These are phyloP conservation scores for Pteruthius melanotis DNA, from an alignment of 2,113 vertebrate species.

Conservation along the genomic window DNA sequence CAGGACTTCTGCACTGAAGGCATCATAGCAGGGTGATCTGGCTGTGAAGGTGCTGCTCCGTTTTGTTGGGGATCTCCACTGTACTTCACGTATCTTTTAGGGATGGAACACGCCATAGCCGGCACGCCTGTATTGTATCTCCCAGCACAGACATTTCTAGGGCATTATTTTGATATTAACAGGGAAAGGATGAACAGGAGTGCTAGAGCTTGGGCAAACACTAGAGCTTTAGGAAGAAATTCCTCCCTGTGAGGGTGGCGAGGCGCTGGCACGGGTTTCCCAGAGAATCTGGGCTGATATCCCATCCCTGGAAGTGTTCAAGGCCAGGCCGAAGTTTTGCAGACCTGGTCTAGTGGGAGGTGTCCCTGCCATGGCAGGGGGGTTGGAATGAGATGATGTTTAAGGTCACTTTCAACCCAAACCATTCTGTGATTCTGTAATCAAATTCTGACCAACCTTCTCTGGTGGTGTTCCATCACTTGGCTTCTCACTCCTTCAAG, in stretches of 20 bases:
- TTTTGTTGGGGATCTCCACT: neutral
- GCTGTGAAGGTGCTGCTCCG: neutral
- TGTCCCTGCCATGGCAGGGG: neutral
- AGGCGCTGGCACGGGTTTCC: neutral
- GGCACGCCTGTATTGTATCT: neutral
- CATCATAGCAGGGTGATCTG: neutral
- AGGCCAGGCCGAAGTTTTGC: neutral
- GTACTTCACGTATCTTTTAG: rapidly evolving
- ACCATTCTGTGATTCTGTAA: neutral
- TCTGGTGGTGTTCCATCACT: neutral
- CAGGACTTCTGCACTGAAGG: neutral
- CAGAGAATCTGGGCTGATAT: neutral
- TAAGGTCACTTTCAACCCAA: neutral
- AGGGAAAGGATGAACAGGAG: neutral
- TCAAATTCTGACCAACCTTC: neutral
- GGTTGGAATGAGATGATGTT: neutral
- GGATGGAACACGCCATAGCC: neutral
- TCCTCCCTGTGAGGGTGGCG: neutral
- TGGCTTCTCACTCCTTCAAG: neutral
- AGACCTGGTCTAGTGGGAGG: neutral
- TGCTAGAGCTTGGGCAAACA: neutral
- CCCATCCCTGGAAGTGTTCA: neutral
- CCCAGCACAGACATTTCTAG: neutral
- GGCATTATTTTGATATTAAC: neutral
- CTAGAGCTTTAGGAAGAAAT: neutral